Percentiles rank a stretch among this genome's conserved stretches.
Evolutionary conservation across 2,888 invertebrate species (phyloP).

Genomic region (Macropis europaea): DNA sequence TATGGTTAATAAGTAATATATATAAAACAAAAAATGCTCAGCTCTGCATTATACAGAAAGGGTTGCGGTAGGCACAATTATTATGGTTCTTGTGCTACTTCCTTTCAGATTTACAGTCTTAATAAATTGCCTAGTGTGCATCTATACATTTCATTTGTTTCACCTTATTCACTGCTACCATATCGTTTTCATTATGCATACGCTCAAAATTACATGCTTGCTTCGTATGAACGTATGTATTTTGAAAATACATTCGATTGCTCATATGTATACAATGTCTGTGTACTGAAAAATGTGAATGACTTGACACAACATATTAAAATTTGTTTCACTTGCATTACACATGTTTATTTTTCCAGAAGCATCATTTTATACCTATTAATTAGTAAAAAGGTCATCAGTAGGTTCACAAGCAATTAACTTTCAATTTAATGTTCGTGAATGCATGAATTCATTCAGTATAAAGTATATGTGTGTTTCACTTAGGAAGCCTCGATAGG

Average conservation of each 20-base stretch:
- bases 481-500: slow-evolving; percentile 64
- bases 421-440: slow-evolving; percentile 68
- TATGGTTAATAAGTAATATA: slow-evolving; percentile 50
- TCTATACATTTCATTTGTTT: slow-evolving; percentile 63
- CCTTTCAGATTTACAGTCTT: slow-evolving; percentile 72
- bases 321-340: slow-evolving; percentile 73
- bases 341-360: slow-evolving; percentile 74
- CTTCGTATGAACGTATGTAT: slow-evolving; percentile 70
- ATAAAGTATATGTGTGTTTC: slow-evolving; percentile 67
- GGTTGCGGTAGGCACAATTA: slow-evolving; percentile 49
- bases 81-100: slow-evolving; percentile 55
- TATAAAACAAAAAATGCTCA: slow-evolving; percentile 67
- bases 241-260: slow-evolving; percentile 69
- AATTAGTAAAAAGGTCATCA: slow-evolving; percentile 76
- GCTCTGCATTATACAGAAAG: slow-evolving; percentile 58
- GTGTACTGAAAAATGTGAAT: slow-evolving; percentile 60
- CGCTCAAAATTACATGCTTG: slow-evolving; percentile 74
- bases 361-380: slow-evolving; percentile 72
- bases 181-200: slow-evolving; percentile 73
- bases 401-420: slow-evolving; percentile 72
- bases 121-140: slow-evolving; percentile 72
- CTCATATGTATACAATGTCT: slow-evolving; percentile 57
- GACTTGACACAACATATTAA: slow-evolving; percentile 72
- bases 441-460: slow-evolving; percentile 62
- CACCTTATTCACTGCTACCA: slow-evolving; percentile 70